Conservation (phyloP, 2,113 vertebrate species). For the Nothocercus julius region DNA sequence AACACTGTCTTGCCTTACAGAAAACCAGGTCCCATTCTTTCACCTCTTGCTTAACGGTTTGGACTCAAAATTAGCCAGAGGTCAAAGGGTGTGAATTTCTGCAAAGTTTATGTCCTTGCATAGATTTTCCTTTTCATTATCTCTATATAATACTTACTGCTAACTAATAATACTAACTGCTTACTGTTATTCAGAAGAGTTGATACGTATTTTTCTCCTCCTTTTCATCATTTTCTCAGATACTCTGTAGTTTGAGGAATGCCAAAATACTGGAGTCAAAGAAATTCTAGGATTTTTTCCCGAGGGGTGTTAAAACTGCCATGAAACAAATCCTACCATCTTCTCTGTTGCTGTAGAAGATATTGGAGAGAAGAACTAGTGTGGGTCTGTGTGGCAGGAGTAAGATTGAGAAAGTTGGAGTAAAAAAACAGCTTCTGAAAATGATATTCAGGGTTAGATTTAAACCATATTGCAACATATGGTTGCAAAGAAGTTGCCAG, state of each 20-base stretch:
- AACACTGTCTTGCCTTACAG: neutral
- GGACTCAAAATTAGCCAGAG: neutral
- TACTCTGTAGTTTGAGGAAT: neutral
- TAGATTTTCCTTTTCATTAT: neutral
- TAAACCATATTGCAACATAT: neutral
- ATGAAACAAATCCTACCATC: neutral
- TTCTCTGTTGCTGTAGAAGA: neutral
- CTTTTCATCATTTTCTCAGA: neutral
- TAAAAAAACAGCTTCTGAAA: neutral
- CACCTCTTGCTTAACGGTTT: neutral
- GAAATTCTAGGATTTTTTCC: rapidly evolving
- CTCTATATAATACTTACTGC: neutral
- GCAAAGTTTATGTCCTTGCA: neutral
- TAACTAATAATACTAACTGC: neutral
- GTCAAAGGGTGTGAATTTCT: neutral
- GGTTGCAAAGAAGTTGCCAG: neutral
- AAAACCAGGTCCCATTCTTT: neutral
- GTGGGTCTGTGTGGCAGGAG: neutral
- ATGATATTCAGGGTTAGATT: neutral
- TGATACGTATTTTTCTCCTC: neutral
- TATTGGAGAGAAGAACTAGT: neutral
- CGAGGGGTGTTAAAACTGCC: neutral
- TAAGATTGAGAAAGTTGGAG: neutral
- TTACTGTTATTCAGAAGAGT: neutral
- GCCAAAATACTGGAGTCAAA: neutral